Percentiles rank a stretch among this genome's conserved stretches.
These are phyloP conservation scores for Andrena haemorrhoa DNA, from an alignment of 2,888 invertebrate species.

Conservation along the genomic window DNA sequence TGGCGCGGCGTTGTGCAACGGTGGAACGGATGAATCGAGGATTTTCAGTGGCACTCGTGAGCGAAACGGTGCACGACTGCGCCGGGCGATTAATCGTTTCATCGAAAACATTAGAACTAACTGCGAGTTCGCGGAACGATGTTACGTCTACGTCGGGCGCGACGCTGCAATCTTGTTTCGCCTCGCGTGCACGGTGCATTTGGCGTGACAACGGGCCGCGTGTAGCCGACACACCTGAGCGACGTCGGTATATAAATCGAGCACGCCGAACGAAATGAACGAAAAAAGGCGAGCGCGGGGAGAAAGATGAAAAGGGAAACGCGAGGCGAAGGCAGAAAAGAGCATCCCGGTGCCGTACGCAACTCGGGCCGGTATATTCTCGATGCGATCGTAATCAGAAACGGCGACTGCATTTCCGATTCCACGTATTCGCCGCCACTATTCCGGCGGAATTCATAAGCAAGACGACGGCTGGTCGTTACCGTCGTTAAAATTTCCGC, in stretches of 20 bases:
- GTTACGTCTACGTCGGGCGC: conserved; percentile 47
- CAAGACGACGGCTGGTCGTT: conserved; percentile 52
- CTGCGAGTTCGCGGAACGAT: conserved; percentile 51
- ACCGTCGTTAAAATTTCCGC: conserved; percentile 62
- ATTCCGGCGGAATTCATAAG: conserved; percentile 61
- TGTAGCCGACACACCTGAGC: conserved; percentile 44
- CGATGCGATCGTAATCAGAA: conserved; percentile 71
- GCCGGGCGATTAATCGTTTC: conserved; percentile 40
- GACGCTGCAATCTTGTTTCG: conserved; percentile 46
- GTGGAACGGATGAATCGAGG: not conserved
- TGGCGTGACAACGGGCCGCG: conserved; percentile 61
- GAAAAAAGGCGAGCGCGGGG: not conserved
- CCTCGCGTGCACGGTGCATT: conserved; percentile 63
- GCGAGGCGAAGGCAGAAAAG: conserved; percentile 8
- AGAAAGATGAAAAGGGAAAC: not conserved
- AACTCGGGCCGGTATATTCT: conserved; percentile 54
- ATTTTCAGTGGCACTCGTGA: not conserved
- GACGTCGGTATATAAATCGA: conserved; percentile 54
- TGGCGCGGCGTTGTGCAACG: too few species aligned
- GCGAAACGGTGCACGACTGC: not conserved
- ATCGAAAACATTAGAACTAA: conserved; percentile 37
- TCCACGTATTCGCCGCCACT: conserved; percentile 55
- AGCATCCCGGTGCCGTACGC: conserved; percentile 34
- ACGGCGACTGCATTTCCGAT: conserved; percentile 67
- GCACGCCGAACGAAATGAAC: conserved; percentile 37